Evolutionary conservation across 2,113 vertebrate species (phyloP).

Genomic region (Chiloscyllium plagiosum): DNA sequence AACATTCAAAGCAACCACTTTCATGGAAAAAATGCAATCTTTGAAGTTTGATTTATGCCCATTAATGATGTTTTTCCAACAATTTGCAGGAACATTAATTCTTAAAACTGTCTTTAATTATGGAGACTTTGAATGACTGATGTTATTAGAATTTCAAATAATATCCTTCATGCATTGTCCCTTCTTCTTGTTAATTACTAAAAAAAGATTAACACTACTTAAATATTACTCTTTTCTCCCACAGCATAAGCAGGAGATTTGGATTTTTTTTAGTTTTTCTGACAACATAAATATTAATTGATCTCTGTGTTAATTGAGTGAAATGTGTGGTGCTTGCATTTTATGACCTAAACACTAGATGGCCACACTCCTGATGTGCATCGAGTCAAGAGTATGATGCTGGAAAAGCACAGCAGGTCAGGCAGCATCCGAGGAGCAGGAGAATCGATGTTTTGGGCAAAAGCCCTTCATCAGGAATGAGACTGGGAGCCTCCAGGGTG

Average conservation of each 20-base stretch:
- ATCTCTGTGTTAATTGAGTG: background rate
- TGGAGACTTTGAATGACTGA: background rate
- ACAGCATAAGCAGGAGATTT: background rate
- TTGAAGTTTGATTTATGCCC: constrained; percentile 26
- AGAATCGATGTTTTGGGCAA: too few relatives aligned
- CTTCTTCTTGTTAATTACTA: too few relatives aligned
- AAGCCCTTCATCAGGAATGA: too few relatives aligned
- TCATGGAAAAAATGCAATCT: background rate
- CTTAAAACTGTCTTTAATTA: constrained; percentile 30
- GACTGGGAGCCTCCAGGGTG: too few relatives aligned
- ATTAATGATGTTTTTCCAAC: background rate
- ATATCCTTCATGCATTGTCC: background rate
- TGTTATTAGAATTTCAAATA: background rate
- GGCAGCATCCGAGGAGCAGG: too few relatives aligned
- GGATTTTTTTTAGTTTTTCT: background rate
- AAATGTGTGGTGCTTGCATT: background rate
- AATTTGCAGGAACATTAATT: constrained; percentile 35
- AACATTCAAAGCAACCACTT: background rate
- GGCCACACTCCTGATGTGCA: background rate
- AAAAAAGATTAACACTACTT: background rate
- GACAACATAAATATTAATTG: background rate
- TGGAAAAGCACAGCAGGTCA: too few relatives aligned
- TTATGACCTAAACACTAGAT: background rate
- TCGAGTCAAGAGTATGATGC: too few relatives aligned
- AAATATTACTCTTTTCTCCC: background rate